phyloP scores from a whole-genome alignment of 2,797 vertebrate species.

The Leontopithecus rosalia region DNA sequence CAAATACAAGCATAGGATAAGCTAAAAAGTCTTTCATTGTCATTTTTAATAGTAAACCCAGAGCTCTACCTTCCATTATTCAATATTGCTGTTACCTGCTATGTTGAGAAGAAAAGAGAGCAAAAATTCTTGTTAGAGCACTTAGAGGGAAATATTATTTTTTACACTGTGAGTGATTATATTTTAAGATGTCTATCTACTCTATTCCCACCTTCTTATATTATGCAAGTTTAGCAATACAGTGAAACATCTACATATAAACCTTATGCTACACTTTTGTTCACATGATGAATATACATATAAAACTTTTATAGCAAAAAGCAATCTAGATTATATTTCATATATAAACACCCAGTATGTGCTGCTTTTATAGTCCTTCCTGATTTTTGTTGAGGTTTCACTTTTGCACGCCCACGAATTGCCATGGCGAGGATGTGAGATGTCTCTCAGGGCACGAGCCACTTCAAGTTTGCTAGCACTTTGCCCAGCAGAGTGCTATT shows the following conservation, averaged over 20 bases:
- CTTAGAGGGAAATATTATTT: not conserved
- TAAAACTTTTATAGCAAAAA: not conserved
- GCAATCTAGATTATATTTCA: not conserved
- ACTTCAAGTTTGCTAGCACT: not conserved
- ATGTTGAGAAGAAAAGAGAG: not conserved
- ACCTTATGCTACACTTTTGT: not conserved
- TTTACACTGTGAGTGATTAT: not conserved
- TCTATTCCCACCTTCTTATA: not conserved
- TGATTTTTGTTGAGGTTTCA: not conserved
- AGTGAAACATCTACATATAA: not conserved
- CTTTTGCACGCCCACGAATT: not conserved
- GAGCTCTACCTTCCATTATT: constrained; percentile 53
- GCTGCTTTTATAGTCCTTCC: not conserved
- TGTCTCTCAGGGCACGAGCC: not conserved
- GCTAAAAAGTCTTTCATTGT: not conserved
- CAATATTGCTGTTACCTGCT: not conserved
- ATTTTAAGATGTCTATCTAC: not conserved
- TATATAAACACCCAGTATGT: not conserved
- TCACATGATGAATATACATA: not conserved
- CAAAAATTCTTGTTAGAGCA: not conserved
- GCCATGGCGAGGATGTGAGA: not conserved
- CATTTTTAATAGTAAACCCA: constrained; percentile 56
- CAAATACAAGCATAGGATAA: constrained; percentile 50
- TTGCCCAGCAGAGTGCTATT: not conserved
- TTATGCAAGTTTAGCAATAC: not conserved